phyloP scores from a whole-genome alignment of 2,797 vertebrate species.

The Anniella stebbinsi region DNA sequence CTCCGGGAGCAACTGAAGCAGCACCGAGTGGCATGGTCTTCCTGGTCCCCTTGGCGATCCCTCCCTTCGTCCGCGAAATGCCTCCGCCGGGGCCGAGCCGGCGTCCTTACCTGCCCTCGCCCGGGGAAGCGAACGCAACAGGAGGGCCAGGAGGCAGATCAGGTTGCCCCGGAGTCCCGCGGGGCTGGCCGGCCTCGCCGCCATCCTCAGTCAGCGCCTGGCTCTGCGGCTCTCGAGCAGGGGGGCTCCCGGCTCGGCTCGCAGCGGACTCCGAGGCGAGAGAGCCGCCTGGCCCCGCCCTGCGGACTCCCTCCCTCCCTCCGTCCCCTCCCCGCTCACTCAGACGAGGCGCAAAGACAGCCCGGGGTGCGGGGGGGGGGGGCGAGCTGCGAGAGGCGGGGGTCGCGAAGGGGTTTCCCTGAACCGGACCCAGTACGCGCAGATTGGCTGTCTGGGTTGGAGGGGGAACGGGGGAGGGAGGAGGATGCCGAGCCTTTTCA shows the following conservation, averaged over 20 bases:
- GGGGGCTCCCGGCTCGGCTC: not conserved
- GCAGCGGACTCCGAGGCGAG: not conserved
- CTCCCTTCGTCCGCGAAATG: not conserved
- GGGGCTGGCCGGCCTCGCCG: not conserved
- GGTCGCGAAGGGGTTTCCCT: fast-evolving
- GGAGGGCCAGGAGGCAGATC: slow-evolving; percentile 3
- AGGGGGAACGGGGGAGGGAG: fast-evolving
- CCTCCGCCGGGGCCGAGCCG: not conserved
- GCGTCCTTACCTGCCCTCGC: slow-evolving; percentile 35
- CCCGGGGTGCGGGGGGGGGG: too few species aligned
- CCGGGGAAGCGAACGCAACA: slow-evolving; percentile 4
- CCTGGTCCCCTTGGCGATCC: not conserved
- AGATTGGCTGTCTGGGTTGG: not conserved
- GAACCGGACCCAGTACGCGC: not conserved
- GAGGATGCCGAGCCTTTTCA: fast-evolving
- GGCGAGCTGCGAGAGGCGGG: not conserved
- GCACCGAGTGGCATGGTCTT: not conserved
- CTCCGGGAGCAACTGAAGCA: too few species aligned
- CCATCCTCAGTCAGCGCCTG: slow-evolving; percentile 11
- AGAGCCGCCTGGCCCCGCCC: slow-evolving; percentile 14
- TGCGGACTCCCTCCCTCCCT: slow-evolving; percentile 48
- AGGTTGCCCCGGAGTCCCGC: not conserved
- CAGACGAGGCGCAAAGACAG: not conserved
- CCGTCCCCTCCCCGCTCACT: not conserved
- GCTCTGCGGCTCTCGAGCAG: not conserved